Conservation (phyloP, 1,140 invertebrate genomes). For the Sinonovacula constricta region DNA sequence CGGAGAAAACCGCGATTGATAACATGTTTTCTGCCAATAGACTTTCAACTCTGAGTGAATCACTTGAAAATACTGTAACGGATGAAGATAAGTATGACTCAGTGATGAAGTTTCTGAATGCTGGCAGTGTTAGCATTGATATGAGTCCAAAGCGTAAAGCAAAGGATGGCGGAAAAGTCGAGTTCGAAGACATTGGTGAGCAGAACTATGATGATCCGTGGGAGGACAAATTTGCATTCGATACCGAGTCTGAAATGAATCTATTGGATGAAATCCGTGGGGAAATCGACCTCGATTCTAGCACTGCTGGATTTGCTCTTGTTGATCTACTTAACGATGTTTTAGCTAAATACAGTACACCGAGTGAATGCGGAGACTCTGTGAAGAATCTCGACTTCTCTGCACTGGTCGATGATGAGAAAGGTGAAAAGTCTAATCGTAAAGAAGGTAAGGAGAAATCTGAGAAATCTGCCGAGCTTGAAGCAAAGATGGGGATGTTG, state of each 20-base stretch:
- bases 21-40: slow-evolving; percentile 46
- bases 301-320: slow-evolving; percentile 62
- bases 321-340: slow-evolving; percentile 71
- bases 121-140: slow-evolving; percentile 23
- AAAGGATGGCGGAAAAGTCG: not conserved
- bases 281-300: slow-evolving; percentile 61
- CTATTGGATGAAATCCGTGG: slow-evolving; percentile 45
- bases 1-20: slow-evolving; percentile 53
- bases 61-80: slow-evolving; percentile 15
- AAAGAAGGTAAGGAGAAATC: slow-evolving; percentile 22
- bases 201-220: slow-evolving; percentile 47
- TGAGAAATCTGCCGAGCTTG: slow-evolving; percentile 57
- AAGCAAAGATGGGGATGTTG: slow-evolving; percentile 68
- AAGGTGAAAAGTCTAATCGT: slow-evolving; percentile 9
- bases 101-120: slow-evolving; percentile 43
- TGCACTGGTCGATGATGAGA: slow-evolving; percentile 11
- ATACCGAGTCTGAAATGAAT: slow-evolving; percentile 47
- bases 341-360: slow-evolving; percentile 63
- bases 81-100: slow-evolving; percentile 39
- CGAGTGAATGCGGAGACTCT: slow-evolving; percentile 38
- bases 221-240: slow-evolving; percentile 42
- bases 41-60: slow-evolving; percentile 41
- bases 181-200: slow-evolving; percentile 16
- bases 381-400: slow-evolving; percentile 39
- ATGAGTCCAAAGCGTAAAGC: slow-evolving; percentile 43